Conservation (phyloP, 2,888 invertebrate genomes). For the Lordiphosa fenestrarum region DNA sequence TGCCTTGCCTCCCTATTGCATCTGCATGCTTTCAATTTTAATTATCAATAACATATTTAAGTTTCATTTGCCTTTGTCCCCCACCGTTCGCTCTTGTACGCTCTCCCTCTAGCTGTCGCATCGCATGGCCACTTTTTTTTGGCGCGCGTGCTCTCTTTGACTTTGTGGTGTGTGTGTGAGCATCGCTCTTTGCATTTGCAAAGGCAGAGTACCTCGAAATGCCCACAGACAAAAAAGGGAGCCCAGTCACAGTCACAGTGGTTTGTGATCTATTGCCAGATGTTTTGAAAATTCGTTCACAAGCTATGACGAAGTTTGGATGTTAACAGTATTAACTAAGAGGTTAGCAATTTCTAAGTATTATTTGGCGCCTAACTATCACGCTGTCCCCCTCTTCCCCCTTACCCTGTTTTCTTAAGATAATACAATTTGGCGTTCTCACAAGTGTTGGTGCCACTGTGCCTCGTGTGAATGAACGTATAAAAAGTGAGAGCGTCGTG, state of each 20-base stretch:
- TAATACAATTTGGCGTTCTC: too few relatives aligned
- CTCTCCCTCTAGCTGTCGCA: slow-evolving; percentile 7
- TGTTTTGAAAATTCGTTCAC: too few relatives aligned
- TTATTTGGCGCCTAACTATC: too few relatives aligned
- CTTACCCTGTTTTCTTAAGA: too few relatives aligned
- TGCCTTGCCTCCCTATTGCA: neutral
- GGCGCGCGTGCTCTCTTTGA: slow-evolving; percentile 49
- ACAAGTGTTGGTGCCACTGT: slow-evolving; percentile 38
- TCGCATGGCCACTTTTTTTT: slow-evolving; percentile 19
- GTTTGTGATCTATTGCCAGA: too few relatives aligned
- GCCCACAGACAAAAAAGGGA: neutral
- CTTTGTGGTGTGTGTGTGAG: slow-evolving; percentile 18
- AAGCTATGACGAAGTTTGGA: too few relatives aligned
- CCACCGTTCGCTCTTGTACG: slow-evolving; percentile 3
- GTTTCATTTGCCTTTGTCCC: slow-evolving; percentile 4
- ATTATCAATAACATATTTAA: slow-evolving; percentile 11
- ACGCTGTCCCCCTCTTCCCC: too few relatives aligned
- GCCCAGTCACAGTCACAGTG: too few relatives aligned
- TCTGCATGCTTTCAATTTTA: slow-evolving; percentile 4
- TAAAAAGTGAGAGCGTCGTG: slow-evolving; percentile 67
- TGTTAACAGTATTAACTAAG: too few relatives aligned
- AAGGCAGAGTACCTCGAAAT: slow-evolving; percentile 13
- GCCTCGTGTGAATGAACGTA: slow-evolving; percentile 70
- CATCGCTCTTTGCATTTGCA: slow-evolving; percentile 45
- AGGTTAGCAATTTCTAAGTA: too few relatives aligned